Evolutionary conservation across 2,888 invertebrate species (phyloP), one percentile per base, ranked within the genome.

Genomic region (Ctena decussata): DNA sequence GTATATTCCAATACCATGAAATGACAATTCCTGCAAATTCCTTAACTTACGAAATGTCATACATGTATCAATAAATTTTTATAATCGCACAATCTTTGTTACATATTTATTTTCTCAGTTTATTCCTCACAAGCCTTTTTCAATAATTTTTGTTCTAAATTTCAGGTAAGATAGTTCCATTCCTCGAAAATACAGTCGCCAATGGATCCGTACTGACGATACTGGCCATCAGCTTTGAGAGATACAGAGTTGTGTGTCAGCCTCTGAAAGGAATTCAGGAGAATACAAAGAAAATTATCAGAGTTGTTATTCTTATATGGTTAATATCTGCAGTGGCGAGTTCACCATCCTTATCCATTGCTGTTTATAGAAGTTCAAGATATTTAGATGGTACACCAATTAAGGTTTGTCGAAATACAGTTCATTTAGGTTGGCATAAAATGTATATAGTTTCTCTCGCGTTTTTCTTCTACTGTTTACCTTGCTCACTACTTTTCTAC

Each of bases 141-240:
- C n/a, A n/a, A n/a, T n/a, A n/a, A n/a, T n/a, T n/a, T n/a, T n/a
- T n/a, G n/a, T n/a, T n/a, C n/a, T n/a, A n/a, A n/a, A n/a, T 93
- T 96, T 53, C 97, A 98, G 98, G 98, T 96, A 98, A 98, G 95
- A 97, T 98, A 27, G 98, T 98, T 6, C 98, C 98, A 0, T 98
- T 98, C 95, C 97, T 99, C 82, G 98, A 99, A 96, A 96, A 98
- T 94, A 98, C 98, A 0, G 98, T 98, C 32, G 98, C 98, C 0
- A 98, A 98, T 95, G 98, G 98, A 35, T 98, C 98, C 41, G 98
- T 98, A 3, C 96, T 99, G 74, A 99, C 98, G 53, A 98, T 99
- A 93, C 96, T 99, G 93, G 98, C 98, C 81, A 99, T 99, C 96
- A 98, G 98, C 74, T 98, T 98, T 96, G 98, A 99, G 96, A 97